phyloP scores from a whole-genome alignment of 1,140 invertebrate genomes.

The Lerema accius region DNA sequence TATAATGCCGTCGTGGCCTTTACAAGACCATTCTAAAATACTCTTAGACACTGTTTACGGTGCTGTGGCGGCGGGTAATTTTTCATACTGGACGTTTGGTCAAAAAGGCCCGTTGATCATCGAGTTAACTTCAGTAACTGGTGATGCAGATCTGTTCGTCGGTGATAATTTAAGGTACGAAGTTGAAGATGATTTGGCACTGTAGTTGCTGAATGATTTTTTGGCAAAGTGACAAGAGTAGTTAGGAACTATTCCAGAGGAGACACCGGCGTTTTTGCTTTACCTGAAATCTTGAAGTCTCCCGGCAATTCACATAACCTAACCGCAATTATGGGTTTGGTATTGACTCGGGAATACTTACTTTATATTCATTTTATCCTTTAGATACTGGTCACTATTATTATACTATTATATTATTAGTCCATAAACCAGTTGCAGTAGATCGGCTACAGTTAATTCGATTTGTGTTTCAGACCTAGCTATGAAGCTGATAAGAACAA shows the following conservation, averaged over 20 bases:
- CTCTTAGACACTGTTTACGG: constrained; percentile 65
- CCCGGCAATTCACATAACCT: too few species aligned
- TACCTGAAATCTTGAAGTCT: too few species aligned
- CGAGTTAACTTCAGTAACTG: constrained; percentile 60
- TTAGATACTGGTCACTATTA: too few species aligned
- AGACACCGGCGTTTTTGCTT: too few species aligned
- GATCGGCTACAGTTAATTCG: too few species aligned
- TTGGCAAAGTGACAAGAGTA: not conserved
- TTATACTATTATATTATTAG: too few species aligned
- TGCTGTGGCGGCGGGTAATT: constrained; percentile 64
- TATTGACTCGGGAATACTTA: too few species aligned
- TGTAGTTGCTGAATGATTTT: not conserved
- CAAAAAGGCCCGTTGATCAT: constrained; percentile 63
- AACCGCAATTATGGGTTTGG: too few species aligned
- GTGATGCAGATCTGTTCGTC: constrained; percentile 73
- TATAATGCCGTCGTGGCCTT: constrained; percentile 48
- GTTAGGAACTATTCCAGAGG: too few species aligned
- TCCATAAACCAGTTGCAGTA: too few species aligned
- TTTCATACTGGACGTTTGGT: constrained; percentile 72
- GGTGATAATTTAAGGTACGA: constrained; percentile 63
- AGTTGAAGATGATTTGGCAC: not conserved
- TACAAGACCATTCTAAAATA: constrained; percentile 52
- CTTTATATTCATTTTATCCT: too few species aligned
- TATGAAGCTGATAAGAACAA: constrained; percentile 68
- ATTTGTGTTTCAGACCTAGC: constrained; percentile 58